Conservation (phyloP, 2,113 vertebrate species). For the Diglossa brunneiventris region DNA sequence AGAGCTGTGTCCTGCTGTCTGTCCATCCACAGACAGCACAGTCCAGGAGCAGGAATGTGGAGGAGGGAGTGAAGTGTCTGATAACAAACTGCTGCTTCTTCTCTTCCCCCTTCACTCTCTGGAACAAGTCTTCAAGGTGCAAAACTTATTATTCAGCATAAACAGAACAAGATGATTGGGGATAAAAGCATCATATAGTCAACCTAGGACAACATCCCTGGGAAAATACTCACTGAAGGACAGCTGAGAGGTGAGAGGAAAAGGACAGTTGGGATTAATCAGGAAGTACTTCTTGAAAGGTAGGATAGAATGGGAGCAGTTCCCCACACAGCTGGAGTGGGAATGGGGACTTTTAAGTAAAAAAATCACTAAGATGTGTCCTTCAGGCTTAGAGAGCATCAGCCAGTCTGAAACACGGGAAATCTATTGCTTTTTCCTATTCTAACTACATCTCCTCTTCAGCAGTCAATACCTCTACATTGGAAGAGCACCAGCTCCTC, state of each 20-base stretch:
- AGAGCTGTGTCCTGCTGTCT: too few species aligned
- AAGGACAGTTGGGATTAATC: not conserved
- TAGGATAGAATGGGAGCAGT: not conserved
- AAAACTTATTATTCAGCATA: too few species aligned
- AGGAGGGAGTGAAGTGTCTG: too few species aligned
- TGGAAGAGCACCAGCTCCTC: slow-evolving; percentile 21
- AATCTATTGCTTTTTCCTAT: not conserved
- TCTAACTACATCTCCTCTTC: slow-evolving; percentile 12
- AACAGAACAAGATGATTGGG: too few species aligned
- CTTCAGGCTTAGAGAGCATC: not conserved
- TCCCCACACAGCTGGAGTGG: not conserved
- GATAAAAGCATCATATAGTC: too few species aligned
- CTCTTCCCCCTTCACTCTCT: too few species aligned
- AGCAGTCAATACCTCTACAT: not conserved
- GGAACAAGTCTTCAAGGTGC: too few species aligned
- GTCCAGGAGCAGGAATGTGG: too few species aligned
- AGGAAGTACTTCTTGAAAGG: not conserved
- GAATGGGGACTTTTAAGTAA: not conserved
- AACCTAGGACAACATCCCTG: not conserved
- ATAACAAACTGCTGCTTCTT: too few species aligned
- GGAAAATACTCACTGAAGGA: not conserved
- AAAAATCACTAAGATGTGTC: not conserved
- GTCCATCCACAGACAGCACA: too few species aligned
- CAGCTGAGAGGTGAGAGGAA: not conserved
- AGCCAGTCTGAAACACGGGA: not conserved